Conservation (phyloP, 2,888 invertebrate genomes). For the Tachina lurida region DNA sequence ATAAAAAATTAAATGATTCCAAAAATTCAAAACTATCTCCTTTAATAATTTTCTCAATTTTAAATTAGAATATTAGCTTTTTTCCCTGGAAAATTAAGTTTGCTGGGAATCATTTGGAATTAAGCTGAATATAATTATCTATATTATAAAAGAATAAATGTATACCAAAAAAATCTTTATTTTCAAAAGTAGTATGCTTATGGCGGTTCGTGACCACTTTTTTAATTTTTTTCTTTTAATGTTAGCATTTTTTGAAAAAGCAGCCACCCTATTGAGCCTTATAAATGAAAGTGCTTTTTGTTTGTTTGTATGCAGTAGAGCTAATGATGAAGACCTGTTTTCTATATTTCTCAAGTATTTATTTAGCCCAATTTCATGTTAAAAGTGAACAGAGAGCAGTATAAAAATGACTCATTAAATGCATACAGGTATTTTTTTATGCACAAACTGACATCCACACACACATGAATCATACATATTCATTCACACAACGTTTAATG, state of each 20-base stretch:
- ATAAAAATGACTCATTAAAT: conserved; percentile 40
- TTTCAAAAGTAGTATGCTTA: no score
- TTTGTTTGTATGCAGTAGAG: conserved; percentile 1
- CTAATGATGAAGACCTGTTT: conserved; percentile 34
- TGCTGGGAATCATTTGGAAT: no score
- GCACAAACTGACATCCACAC: conserved; percentile 21
- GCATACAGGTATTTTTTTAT: conserved; percentile 49
- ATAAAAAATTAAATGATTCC: no score
- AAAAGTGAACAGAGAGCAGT: not conserved
- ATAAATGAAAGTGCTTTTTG: conserved; percentile 13
- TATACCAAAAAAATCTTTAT: no score
- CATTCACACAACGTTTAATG: conserved; percentile 48
- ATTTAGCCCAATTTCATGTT: conserved; percentile 63
- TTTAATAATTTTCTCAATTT: no score
- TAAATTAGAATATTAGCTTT: no score
- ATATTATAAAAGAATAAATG: no score
- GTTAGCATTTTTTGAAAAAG: not conserved
- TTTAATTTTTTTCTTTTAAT: no score
- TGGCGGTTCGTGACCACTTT: no score
- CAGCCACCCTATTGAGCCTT: not conserved
- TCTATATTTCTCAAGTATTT: conserved; percentile 54
- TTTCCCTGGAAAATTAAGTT: no score
- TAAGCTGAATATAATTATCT: no score
- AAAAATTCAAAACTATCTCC: no score
- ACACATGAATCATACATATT: not conserved